Evolutionary conservation across 2,888 invertebrate species (phyloP), one percentile per base, ranked within the genome.

Genomic region (Phymatocera aterrima): DNA sequence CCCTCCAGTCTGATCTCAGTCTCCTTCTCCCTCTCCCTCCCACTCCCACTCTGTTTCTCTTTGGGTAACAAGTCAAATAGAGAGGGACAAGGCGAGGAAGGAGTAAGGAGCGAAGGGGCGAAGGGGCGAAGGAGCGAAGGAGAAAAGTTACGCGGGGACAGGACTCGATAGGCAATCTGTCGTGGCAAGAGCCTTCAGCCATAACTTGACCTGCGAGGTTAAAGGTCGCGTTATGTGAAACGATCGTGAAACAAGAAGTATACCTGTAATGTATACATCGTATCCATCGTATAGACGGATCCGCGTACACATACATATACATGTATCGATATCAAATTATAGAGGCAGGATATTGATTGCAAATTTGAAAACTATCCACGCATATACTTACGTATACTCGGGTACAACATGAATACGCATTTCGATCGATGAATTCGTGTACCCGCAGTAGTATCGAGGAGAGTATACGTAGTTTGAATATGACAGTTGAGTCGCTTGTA

Each of bases 141-240:
- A 37, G 51, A 72, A 46, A 51, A 34, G 72, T 72, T 15, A 54
- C 21, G n/a, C n/a, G n/a, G n/a, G n/a, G 51, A 64, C 2, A 34
- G 37, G 31, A 8, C 4, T 70, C n/a, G 6, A 12, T 34, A 68
- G 21, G 51, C 51, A 51, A 48, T 72, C 51, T 72, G 48, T 48
- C 72, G 18, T 46, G 72, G 54, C 5, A 18, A 15, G n/a, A 68
- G 46, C 15, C 24, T 68, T 68, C n/a, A n/a, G 43, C 68, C 68
- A 21, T 28, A 4, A 21, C 8, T 51, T 51, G 12, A 54, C 54
- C 18, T 3, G 18, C 8, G 34, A 51, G 43, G 24, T 68, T 34
- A 72, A 18, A 51, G 72, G 31, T 48, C 34, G 18, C 72, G 72
- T 54, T 48, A 51, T 8, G 54, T 37, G 51, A 72, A 34, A 34